Evolutionary conservation across 2,797 vertebrate genomes (phyloP).

Genomic region (Epinephelus awoara): DNA sequence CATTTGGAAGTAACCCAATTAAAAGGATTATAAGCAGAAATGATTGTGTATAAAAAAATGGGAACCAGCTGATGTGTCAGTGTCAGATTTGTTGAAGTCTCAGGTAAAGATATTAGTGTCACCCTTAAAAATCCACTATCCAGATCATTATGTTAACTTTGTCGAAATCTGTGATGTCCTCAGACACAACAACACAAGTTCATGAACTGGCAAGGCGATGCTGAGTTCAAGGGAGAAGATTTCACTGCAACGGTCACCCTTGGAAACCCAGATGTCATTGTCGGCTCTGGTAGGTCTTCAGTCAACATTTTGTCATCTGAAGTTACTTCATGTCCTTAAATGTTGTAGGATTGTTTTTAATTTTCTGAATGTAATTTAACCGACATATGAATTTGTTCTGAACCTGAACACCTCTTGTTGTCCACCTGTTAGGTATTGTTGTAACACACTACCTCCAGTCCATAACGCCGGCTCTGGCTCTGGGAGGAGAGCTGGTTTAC

Average conservation of each 20-base stretch:
- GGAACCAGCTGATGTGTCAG: not conserved
- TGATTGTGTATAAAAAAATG: not conserved
- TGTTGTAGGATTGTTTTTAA: not conserved
- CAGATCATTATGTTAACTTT: not conserved
- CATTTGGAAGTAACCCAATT: not conserved
- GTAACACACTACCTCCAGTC: conserved; percentile 94
- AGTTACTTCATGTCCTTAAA: not conserved
- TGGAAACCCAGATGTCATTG: conserved; percentile 92
- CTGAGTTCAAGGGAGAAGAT: conserved; percentile 90
- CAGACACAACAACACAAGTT: conserved; percentile 95
- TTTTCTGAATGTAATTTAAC: not conserved
- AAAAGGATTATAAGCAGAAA: not conserved
- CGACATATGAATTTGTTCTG: not conserved
- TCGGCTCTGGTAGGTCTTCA: conserved; percentile 89
- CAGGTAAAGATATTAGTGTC: not conserved
- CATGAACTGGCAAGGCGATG: conserved; percentile 94
- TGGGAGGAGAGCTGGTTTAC: conserved; percentile 94
- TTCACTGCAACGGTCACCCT: conserved; percentile 91
- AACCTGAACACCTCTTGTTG: not conserved
- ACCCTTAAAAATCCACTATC: not conserved
- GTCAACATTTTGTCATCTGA: not conserved
- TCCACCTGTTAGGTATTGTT: conserved; percentile 84
- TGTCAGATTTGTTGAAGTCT: too few species aligned
- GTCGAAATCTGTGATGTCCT: not conserved
- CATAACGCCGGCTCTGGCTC: conserved; percentile 88